Evolutionary conservation across 92 coral and sea anemone genomes (phyloP).

Genomic region (Chrysogorgia sp.): DNA sequence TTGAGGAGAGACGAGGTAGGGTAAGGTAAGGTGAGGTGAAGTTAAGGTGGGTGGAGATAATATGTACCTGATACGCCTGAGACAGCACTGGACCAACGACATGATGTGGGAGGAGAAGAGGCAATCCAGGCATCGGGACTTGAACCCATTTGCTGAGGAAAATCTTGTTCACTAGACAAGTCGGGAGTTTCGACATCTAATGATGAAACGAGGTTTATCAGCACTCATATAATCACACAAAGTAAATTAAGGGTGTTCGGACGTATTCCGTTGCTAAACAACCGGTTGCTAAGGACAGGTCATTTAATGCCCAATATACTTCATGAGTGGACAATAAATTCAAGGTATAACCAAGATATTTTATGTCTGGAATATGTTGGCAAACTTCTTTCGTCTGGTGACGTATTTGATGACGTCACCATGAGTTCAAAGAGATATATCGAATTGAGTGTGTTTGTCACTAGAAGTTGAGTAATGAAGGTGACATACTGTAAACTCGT

Average conservation of each 20-base stretch:
- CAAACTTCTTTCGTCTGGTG: too few species aligned
- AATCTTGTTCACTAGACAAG: constrained; percentile 84
- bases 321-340: too few species aligned
- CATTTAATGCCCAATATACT: too few species aligned
- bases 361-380: too few species aligned
- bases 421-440: background rate
- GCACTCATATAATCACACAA: background rate
- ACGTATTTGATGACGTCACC: background rate
- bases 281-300: too few species aligned
- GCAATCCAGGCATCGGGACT: constrained; percentile 51
- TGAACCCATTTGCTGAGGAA: constrained; percentile 80
- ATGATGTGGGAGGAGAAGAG: constrained; percentile 73
- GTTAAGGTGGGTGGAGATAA: background rate
- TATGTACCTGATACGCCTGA: constrained; percentile 8
- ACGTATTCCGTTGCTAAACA: too few species aligned
- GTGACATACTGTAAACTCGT: background rate
- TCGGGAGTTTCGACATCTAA: constrained; percentile 64
- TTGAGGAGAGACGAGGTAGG: too few species aligned
- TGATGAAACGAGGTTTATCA: background rate
- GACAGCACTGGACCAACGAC: constrained; percentile 65
- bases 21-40: too few species aligned
- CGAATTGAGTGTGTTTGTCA: too few species aligned
- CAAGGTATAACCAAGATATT: too few species aligned
- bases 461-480: too few species aligned
- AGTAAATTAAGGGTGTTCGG: too few species aligned